Conservation (phyloP, 2,113 vertebrate species). For the Tringa solitaria region DNA sequence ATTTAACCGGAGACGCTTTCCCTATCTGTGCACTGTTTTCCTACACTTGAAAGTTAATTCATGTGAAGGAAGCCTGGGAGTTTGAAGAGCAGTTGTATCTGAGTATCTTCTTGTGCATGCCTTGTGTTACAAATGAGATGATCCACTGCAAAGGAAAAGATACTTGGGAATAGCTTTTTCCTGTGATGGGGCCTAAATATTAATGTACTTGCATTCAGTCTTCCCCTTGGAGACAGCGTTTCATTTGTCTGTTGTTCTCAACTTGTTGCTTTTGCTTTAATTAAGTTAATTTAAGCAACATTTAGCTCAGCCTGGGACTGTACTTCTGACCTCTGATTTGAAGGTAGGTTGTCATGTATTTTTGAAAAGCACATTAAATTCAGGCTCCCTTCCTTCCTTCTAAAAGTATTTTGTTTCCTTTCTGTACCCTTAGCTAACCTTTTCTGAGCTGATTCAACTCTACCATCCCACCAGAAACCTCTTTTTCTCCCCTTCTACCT, state of each 20-base stretch:
- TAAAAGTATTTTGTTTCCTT: not conserved
- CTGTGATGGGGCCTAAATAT: not conserved
- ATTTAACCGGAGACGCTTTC: not conserved
- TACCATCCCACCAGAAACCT: not conserved
- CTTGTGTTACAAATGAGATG: not conserved
- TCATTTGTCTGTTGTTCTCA: not conserved
- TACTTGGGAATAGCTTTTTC: not conserved
- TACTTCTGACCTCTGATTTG: constrained; percentile 1
- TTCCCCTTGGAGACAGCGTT: not conserved
- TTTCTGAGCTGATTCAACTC: not conserved
- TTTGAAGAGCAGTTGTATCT: not conserved
- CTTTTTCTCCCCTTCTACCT: too few species aligned
- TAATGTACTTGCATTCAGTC: not conserved
- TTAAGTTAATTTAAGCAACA: constrained; percentile 1
- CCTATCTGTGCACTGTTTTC: not conserved
- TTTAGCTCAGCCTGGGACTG: not conserved
- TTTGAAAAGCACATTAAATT: not conserved
- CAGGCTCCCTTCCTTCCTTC: not conserved
- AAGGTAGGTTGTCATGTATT: not conserved
- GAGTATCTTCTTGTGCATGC: not conserved
- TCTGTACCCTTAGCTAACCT: not conserved
- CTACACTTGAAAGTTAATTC: not conserved
- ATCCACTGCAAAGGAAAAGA: not conserved
- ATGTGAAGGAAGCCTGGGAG: not conserved
- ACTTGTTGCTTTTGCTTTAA: constrained; percentile 5